These are phyloP conservation scores for Acanthurus lineatus DNA, from an alignment of 2,797 vertebrate species.

Conservation along the genomic window DNA sequence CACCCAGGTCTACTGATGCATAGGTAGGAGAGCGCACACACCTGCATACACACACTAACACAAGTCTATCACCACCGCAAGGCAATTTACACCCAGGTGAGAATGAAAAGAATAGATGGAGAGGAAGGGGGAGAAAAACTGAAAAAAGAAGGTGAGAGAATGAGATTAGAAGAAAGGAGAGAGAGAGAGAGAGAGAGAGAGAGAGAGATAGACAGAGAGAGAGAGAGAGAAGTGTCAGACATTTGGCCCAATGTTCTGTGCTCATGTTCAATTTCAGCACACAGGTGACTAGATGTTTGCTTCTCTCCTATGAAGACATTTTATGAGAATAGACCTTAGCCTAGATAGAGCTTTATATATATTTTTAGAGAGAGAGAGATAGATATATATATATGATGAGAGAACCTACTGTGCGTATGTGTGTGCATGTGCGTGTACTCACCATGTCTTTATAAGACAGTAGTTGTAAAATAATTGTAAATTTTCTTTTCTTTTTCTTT, in stretches of 20 bases:
- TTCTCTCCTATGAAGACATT: constrained; percentile 58
- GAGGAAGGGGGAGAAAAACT: background rate
- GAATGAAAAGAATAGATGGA: constrained; percentile 11
- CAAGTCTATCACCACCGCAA: constrained; percentile 49
- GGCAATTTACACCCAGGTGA: constrained; percentile 66
- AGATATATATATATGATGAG: constrained; percentile 3
- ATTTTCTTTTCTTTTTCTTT: too few species aligned
- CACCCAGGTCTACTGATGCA: too few species aligned
- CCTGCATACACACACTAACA: constrained; percentile 10
- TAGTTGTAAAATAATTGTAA: too few species aligned
- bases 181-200: too few species aligned
- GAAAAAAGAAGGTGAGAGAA: background rate
- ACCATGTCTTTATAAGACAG: too few species aligned
- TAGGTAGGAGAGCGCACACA: background rate
- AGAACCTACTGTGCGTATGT: constrained; percentile 17
- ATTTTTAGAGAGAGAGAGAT: too few species aligned
- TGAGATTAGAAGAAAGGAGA: background rate
- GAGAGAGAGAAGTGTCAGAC: background rate
- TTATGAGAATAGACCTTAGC: constrained; percentile 62
- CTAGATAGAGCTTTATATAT: constrained; percentile 41
- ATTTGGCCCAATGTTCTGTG: constrained; percentile 55
- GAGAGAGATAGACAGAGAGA: background rate
- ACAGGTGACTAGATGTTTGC: constrained; percentile 47
- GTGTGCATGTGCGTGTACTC: constrained; percentile 18
- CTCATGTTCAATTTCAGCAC: constrained; percentile 69